Evolutionary conservation across 30 jellyfish, hydroid and myxozoan genomes (phyloP).

Genomic region (Turritopsis dohrnii): DNA sequence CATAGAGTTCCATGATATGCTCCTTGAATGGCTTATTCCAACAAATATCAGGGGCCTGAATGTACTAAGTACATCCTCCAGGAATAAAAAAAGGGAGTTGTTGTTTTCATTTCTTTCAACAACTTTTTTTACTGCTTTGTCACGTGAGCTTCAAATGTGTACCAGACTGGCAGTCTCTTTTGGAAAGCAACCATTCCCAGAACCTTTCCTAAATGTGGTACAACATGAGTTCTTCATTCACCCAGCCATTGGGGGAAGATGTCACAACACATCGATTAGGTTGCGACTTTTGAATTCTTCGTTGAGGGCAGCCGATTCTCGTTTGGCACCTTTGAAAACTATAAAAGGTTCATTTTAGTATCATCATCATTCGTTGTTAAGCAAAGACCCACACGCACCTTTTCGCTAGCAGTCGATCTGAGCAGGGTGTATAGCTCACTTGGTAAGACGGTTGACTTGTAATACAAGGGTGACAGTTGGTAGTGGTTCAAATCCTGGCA

Average conservation of each 20-base stretch:
- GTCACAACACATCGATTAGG: constrained; percentile 8
- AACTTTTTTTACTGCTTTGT: too few relatives aligned
- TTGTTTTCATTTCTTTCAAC: too few relatives aligned
- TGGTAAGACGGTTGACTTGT: too few relatives aligned
- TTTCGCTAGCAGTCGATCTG: constrained; percentile 7
- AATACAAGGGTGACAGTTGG: too few relatives aligned
- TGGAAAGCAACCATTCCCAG: constrained; percentile 18
- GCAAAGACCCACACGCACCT: constrained; percentile 11
- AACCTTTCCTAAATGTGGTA: background rate
- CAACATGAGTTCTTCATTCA: constrained; percentile 6
- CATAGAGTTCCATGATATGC: too few relatives aligned
- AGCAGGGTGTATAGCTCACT: too few relatives aligned
- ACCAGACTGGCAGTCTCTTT: constrained; percentile 21
- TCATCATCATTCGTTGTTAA: background rate
- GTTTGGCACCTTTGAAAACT: constrained; percentile 1
- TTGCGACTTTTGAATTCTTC: background rate
- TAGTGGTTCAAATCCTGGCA: too few relatives aligned
- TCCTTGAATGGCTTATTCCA: background rate
- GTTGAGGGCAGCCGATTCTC: constrained; percentile 1
- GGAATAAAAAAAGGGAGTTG: too few relatives aligned
- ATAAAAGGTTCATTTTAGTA: constrained; percentile 3
- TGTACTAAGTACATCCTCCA: too few relatives aligned
- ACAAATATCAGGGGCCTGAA: too few relatives aligned
- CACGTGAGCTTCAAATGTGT: constrained; percentile 13
- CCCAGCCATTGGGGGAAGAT: background rate